These are phyloP conservation scores for Sterrhoptilus dennistouni DNA, from an alignment of 2,113 vertebrate species.

Conservation along the genomic window DNA sequence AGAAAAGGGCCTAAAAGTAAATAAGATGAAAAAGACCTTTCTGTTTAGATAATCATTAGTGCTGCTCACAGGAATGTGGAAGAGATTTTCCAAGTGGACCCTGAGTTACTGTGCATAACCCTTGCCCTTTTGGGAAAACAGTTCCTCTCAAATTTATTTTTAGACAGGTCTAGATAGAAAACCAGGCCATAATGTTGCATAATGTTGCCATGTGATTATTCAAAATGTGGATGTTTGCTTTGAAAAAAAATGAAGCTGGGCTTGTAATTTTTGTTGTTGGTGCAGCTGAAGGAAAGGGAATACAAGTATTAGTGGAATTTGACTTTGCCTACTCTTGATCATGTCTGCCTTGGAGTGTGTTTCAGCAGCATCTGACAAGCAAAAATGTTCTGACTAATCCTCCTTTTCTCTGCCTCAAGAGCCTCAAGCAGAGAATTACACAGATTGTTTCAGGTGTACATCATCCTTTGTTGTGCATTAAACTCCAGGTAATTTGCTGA, in stretches of 20 bases:
- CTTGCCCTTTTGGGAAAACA: not conserved
- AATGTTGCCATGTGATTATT: not conserved
- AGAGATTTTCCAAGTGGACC: not conserved
- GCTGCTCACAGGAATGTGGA: not conserved
- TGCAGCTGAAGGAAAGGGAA: not conserved
- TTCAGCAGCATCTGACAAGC: not conserved
- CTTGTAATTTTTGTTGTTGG: not conserved
- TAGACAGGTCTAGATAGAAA: not conserved
- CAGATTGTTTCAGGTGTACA: not conserved
- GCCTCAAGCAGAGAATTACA: not conserved
- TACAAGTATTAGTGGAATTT: not conserved
- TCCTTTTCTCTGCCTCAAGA: not conserved
- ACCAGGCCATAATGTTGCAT: not conserved
- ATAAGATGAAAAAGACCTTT: not conserved
- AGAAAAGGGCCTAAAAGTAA: not conserved
- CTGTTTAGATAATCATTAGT: not conserved
- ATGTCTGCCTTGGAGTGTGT: not conserved
- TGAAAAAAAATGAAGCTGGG: not conserved
- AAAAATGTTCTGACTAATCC: not conserved
- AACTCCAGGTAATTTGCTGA: not conserved
- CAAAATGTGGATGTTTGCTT: not conserved
- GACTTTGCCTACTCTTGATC: not conserved
- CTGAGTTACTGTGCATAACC: not conserved
- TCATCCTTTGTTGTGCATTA: not conserved
- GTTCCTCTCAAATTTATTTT: conserved; percentile 2